Percentiles rank a stretch among this genome's conserved stretches.
Evolutionary conservation across 2,888 invertebrate species (phyloP).

Genomic region (Odontocolon sp.): DNA sequence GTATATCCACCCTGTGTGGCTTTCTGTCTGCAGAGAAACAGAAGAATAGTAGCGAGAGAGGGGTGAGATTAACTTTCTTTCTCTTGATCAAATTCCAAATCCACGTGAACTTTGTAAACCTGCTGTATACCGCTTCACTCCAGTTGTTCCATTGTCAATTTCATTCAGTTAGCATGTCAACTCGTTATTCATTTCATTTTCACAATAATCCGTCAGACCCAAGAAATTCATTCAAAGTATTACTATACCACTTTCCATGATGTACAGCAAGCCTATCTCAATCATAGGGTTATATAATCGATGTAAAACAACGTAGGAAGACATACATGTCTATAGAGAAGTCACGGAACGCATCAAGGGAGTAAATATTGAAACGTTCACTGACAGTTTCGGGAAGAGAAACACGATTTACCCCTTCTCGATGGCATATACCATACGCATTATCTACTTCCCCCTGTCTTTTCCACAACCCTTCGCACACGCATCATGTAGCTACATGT

Average conservation of each 20-base stretch:
- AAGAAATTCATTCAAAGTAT: neutral
- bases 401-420: conserved; percentile 65
- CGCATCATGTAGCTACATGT: conserved; percentile 52
- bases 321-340: conserved; percentile 5
- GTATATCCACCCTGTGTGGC: conserved; percentile 23
- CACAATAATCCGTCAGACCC: neutral
- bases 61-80: conserved; percentile 38
- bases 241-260: too few relatives aligned
- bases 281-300: conserved; percentile 28
- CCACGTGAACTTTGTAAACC: conserved; percentile 9
- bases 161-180: neutral
- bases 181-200: neutral
- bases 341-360: conserved; percentile 42
- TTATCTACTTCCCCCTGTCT: conserved; percentile 36
- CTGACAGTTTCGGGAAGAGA: conserved; percentile 69
- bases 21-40: conserved; percentile 15
- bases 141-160: neutral
- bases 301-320: conserved; percentile 10
- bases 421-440: conserved; percentile 34
- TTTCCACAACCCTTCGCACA: conserved; percentile 45
- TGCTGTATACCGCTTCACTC: neutral
- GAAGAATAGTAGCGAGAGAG: conserved; percentile 12
- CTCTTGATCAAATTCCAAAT: conserved; percentile 29
- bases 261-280: neutral
- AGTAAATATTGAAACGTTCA: conserved; percentile 79